Evolutionary conservation across 2,113 vertebrate genomes (phyloP), one percentile per base, ranked within the genome.

Genomic region (Beaufortia kweichowensis): DNA sequence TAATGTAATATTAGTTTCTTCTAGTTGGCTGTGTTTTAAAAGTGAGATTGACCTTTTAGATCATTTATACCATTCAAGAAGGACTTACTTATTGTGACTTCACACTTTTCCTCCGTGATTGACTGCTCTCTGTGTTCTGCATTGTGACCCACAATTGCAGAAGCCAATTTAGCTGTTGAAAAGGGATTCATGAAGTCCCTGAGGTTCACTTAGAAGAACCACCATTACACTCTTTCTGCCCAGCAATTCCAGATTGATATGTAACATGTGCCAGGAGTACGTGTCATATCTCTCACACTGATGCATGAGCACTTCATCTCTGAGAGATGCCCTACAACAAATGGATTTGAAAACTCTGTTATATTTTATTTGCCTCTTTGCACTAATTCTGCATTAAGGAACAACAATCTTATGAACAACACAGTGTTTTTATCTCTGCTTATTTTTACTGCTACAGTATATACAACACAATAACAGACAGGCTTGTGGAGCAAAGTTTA

Each of bases 161-260:
- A 71, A 72, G 75, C 35, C 79, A 83, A 82, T 83, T 80, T 79
- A 63, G 79, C 78, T 43, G 69, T 83, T 75, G 70, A 81, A 82
- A 83, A 82, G 77, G 68, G 76, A 86, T 83, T 82, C 53, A 78
- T 60, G 69, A 57, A 61, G 65, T 75, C 76, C 50, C 26, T 41
- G 43, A 43, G 50, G 69, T 70, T 81, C 72, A 55, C 59, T 29
- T 61, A 56, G 41, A 63, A 68, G 55, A 63, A 76, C 56, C 50
- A 55, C 28, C 17, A 65, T 61, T 53, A 69, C 46, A 57, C 71
- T 46, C 28, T 67, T 28, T 31, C 35, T 64, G 74, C 71, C 72
- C 43, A 79, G 68, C 69, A 41, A 64, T 77, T 85, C 74, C 39
- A 55, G 29, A 78, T 62, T 77, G 48, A 70, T 77, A 69, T 50